Evolutionary conservation across 2,888 invertebrate genomes (phyloP).

Genomic region (Hesperia comma): DNA sequence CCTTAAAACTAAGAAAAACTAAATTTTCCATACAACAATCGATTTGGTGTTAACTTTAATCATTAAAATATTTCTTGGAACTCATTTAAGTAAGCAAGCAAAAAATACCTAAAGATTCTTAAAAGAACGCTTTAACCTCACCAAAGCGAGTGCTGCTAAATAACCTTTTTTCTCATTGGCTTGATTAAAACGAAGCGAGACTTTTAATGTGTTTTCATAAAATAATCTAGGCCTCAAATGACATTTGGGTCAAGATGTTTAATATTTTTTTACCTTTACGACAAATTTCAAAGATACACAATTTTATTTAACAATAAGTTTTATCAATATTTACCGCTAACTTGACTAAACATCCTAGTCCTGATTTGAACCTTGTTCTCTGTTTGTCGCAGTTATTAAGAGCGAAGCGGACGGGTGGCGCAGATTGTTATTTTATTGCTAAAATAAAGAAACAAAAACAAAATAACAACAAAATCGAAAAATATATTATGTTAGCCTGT

Average conservation of each 20-base stretch:
- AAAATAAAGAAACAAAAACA: no score
- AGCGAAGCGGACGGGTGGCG: no score
- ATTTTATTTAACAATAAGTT: no score
- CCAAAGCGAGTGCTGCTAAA: slow-evolving; percentile 34
- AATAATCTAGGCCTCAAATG: slow-evolving; percentile 33
- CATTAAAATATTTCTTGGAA: slow-evolving; percentile 24
- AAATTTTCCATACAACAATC: background rate
- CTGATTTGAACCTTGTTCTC: no score
- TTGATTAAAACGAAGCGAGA: slow-evolving; percentile 34
- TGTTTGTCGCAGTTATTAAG: no score
- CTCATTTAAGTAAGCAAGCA: slow-evolving; percentile 18
- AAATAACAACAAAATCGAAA: no score
- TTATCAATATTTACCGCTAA: no score
- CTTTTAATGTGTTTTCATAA: slow-evolving; percentile 36
- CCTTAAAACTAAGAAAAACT: background rate
- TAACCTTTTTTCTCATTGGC: slow-evolving; percentile 36
- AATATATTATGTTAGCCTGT: no score
- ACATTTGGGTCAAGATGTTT: slow-evolving; percentile 27
- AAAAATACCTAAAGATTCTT: slow-evolving; percentile 19
- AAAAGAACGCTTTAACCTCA: slow-evolving; percentile 34
- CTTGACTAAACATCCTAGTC: no score
- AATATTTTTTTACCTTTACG: slow-evolving; percentile 14
- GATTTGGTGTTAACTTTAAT: slow-evolving; percentile 3
- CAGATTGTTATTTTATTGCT: no score
- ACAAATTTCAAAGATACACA: background rate